phyloP scores from a whole-genome alignment of 2,797 vertebrate genomes.

The Enteromius trimaculatus region DNA sequence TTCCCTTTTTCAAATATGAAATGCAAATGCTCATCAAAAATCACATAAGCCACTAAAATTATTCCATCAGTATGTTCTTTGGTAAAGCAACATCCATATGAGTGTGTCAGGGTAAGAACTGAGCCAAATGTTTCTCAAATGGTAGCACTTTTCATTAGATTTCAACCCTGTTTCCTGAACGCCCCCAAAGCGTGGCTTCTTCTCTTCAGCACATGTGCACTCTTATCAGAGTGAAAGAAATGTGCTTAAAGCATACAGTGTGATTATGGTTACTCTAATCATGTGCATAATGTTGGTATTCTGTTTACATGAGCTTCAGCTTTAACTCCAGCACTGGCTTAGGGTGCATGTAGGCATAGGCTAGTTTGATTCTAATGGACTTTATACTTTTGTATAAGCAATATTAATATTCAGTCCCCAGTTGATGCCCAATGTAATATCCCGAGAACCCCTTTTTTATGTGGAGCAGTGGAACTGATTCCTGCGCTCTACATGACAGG shows the following conservation, averaged over 20 bases:
- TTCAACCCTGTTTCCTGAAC: background rate
- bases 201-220: background rate
- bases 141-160: background rate
- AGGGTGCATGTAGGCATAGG: background rate
- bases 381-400: background rate
- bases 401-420: background rate
- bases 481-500: background rate
- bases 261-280: slow-evolving; percentile 11
- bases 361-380: background rate
- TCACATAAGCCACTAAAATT: background rate
- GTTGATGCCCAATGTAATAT: background rate
- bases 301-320: slow-evolving; percentile 2
- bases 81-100: background rate
- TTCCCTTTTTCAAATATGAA: background rate
- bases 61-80: background rate
- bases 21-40: too few species aligned
- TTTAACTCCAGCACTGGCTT: background rate
- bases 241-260: slow-evolving; percentile 1
- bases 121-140: background rate
- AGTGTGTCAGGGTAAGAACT: background rate
- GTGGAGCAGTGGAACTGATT: background rate
- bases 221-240: background rate
- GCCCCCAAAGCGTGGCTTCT: background rate
- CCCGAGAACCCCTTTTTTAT: background rate
- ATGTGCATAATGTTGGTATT: background rate